Evolutionary conservation across 2,888 invertebrate genomes (phyloP).

Genomic region (Cybosia mesomella): DNA sequence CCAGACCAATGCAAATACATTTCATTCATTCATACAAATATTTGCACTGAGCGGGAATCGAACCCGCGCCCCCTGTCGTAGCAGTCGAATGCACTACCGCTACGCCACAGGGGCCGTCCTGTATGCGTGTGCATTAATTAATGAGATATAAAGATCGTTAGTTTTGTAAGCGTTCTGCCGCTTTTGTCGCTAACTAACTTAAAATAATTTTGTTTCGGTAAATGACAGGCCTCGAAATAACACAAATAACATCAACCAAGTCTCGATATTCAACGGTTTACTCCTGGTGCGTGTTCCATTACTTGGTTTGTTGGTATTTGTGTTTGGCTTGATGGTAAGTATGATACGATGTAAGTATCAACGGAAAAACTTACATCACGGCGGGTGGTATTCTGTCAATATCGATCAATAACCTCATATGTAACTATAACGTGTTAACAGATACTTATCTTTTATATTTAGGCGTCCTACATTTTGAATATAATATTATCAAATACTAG

Average conservation of each 20-base stretch:
- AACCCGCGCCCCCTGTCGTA: no score
- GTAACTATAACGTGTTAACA: not conserved
- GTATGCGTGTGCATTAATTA: no score
- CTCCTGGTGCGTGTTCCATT: not conserved
- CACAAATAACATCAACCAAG: not conserved
- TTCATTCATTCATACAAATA: no score
- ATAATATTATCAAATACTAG: not conserved
- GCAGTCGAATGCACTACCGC: no score
- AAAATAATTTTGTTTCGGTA: no score
- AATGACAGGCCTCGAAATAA: not conserved
- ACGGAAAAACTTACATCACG: not conserved
- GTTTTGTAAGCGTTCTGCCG: no score
- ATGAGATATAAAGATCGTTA: no score
- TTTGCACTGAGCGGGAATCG: no score
- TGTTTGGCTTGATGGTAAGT: not conserved
- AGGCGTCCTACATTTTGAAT: not conserved
- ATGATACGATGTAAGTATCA: not conserved
- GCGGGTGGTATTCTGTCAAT: slow-evolving; percentile 1
- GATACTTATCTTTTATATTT: not conserved
- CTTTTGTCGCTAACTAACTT: no score
- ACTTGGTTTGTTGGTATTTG: slow-evolving; percentile 1
- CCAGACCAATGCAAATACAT: no score
- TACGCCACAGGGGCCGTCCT: no score
- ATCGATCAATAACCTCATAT: slow-evolving; percentile 28
- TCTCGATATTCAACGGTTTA: not conserved